These are phyloP conservation scores for Panopea generosa DNA, from an alignment of 2,888 invertebrate genomes.

Conservation along the genomic window DNA sequence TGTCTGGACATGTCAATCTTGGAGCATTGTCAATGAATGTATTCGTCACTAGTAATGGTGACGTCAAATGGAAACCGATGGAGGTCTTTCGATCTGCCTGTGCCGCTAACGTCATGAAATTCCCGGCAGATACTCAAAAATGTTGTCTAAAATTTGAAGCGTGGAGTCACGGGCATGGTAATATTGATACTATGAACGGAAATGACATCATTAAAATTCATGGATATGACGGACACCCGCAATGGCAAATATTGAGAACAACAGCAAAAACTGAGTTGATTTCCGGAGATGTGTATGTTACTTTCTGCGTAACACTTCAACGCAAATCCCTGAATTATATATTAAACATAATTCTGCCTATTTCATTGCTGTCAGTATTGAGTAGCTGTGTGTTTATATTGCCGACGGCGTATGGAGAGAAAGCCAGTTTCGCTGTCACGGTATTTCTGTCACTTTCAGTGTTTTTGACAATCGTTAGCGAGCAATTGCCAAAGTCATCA, in stretches of 20 bases:
- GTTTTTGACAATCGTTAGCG: constrained; percentile 48
- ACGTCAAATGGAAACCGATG: constrained; percentile 45
- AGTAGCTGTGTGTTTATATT: constrained; percentile 42
- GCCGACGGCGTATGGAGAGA: constrained; percentile 51
- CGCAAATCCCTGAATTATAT: constrained; percentile 36
- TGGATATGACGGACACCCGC: constrained; percentile 25
- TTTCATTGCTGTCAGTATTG: constrained; percentile 30
- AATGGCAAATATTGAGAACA: constrained; percentile 21
- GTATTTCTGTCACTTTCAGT: constrained; percentile 47
- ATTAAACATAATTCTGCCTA: constrained; percentile 46
- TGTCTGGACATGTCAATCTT: constrained; percentile 20
- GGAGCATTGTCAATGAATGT: constrained; percentile 27
- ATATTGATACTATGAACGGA: background rate
- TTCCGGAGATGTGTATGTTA: constrained; percentile 28
- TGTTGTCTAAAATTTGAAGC: constrained; percentile 49
- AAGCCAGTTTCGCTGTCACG: constrained; percentile 43
- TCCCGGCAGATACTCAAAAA: constrained; percentile 46
- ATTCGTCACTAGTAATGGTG: constrained; percentile 12
- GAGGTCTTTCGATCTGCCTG: constrained; percentile 43
- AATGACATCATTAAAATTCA: constrained; percentile 7
- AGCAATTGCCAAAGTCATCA: constrained; percentile 37
- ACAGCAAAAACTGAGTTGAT: constrained; percentile 1
- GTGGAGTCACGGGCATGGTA: constrained; percentile 10
- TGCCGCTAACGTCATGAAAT: constrained; percentile 31
- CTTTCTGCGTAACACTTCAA: constrained; percentile 31